Base-by-base conservation (phyloP, 2,113 vertebrate genomes). In the Lonchura striata region DNA sequence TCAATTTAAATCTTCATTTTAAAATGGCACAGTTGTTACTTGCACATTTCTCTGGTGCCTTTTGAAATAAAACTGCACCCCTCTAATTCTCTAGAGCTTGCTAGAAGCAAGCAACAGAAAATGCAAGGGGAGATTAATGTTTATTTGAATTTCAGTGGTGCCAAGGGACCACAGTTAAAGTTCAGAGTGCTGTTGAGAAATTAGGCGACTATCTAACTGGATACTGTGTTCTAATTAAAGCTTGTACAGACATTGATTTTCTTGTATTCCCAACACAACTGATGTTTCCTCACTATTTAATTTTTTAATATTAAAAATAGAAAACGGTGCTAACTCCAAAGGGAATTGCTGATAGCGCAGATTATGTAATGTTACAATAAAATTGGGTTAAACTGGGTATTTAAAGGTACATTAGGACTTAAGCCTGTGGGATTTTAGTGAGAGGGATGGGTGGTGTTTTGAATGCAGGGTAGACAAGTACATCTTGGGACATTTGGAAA, bases 191-290 rank as follows among this genome's bases (percentile, higher is more conserved):
- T 91, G 1, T 10, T 82, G 90, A 87, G 88, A 92, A 86, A 76
- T 53, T 11, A 54, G 64, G 59, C 60, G 19, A 72, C 15, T 54
- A 18, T 68, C 71, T 86, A 35, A 37, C 52, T 83, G 75, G 79
- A n/a, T 74, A 56, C 30, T 31, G 44, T 22, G 35, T 63, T 82
- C 94, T 94, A 94, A 93, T 96, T 95, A 90, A 96, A 92, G 42
- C 69, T 31, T 57, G 42, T 54, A 42, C 56, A 92, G 93, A 78
- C 85, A 83, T 21, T 33, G 76, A 69, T 93, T 93, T 92, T 76
- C 64, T 88, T 88, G 56, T 94, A 86, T 92, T 96, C 94, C 94
- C 93, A 92, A 17, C 44, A 64, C 68, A 91, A 15, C 23, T 44
- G 24, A 90, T 94, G 44, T 77, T 95, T 95, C 47, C 27, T 85